Base-by-base conservation (phyloP, 2,113 vertebrate genomes). In the Arenaria interpres region DNA sequence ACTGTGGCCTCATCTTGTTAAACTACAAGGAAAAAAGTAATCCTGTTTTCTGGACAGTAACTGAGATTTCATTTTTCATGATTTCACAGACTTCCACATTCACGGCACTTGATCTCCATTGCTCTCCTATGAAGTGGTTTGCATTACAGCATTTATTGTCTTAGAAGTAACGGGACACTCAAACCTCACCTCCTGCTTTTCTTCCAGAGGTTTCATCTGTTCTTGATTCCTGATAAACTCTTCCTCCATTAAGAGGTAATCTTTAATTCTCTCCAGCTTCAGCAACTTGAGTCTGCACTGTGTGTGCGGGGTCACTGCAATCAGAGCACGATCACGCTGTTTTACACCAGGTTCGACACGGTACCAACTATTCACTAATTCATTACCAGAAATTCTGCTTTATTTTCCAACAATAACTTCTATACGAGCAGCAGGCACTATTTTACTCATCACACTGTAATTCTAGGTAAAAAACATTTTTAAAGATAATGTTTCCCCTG, bases 181-280 rank as follows among this genome's bases (percentile, higher is more conserved):
- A 64, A 94, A 66, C 25, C 95, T 92, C 21, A 99, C 99, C 99
- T 99, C 99, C 92, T 99, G 99, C 90, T 99, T 99, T 97, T 99
- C 99, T 97, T 99, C 99, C 91, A 99, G 96, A 32, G 99, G 99
- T 95, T 99, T 99, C 99, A 99, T 99, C 83, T 99, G 99, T 92
- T 99, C 99, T 98, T 99, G 99, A 95, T 99, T 99, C 91, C 99
- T 98, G 97, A 99, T 99, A 96, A 99, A 99, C 89, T 99, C 99
- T 93, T 99, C 99, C 92, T 99, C 99, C 99, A 99, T 99, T 85
- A 99, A 97, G 37, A 99, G 98, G 14, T 99, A 99, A 95, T 99
- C 99, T 97, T 99, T 99, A 96, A 99, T 99, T 76, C 99, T 98
- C 96, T 99, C 99, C 93, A 99, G 96, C 73, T 99, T 99, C 93